These are phyloP conservation scores for Camponotus fellah DNA, from an alignment of 2,888 invertebrate genomes.

Conservation along the genomic window DNA sequence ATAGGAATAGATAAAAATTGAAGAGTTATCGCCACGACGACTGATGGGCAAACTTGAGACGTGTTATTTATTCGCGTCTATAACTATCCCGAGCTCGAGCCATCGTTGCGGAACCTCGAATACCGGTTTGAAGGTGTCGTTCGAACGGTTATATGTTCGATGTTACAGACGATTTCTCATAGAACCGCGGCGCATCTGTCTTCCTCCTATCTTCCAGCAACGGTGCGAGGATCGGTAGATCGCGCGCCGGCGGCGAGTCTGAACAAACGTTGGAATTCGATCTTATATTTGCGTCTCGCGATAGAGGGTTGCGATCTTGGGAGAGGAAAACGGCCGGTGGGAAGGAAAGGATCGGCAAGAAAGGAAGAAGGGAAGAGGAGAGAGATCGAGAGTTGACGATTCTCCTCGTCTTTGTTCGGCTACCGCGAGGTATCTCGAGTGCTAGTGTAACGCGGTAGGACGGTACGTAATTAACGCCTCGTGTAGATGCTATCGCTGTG, in stretches of 20 bases:
- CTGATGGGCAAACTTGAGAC: conserved; percentile 29
- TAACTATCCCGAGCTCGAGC: conserved; percentile 56
- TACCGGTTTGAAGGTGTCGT: conserved; percentile 63
- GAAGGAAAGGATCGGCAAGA: neutral
- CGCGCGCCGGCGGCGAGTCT: conserved; percentile 36
- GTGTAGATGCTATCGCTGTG: conserved; percentile 83
- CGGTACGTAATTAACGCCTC: conserved; percentile 85
- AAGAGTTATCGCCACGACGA: conserved; percentile 1
- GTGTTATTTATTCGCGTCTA: conserved; percentile 54
- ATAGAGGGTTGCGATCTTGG: conserved; percentile 19
- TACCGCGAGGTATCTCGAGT: conserved; percentile 78
- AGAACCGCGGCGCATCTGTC: conserved; percentile 22
- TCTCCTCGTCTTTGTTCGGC: conserved; percentile 46
- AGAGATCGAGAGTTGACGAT: conserved; percentile 36
- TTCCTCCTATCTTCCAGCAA: conserved; percentile 19
- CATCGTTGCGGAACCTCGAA: conserved; percentile 50
- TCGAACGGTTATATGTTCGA: conserved; percentile 53
- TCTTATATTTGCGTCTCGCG: conserved; percentile 74
- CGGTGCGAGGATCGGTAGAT: conserved; percentile 24
- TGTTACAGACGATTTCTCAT: conserved; percentile 58
- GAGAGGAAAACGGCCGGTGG: conserved; percentile 5
- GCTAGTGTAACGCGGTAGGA: conserved; percentile 84
- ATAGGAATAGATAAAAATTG: neutral
- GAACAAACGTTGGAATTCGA: conserved; percentile 75
- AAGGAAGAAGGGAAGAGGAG: neutral